phyloP scores from a whole-genome alignment of 2,113 vertebrate species.

The Phalacrocorax pelagicus region DNA sequence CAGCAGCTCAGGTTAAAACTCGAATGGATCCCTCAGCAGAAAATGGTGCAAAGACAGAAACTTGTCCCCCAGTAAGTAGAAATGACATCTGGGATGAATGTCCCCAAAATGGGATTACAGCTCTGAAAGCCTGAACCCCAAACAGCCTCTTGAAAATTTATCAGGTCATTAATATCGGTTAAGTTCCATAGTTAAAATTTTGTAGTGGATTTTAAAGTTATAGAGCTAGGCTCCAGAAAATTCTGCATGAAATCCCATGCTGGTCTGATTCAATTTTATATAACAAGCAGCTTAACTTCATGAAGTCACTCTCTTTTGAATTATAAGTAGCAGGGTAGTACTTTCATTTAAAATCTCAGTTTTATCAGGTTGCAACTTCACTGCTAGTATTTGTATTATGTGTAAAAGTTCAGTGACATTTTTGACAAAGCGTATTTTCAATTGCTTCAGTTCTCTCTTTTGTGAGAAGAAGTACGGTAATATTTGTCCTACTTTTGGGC shows the following conservation, averaged over 20 bases:
- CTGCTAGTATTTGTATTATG: constrained; percentile 10
- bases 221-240: background rate
- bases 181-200: background rate
- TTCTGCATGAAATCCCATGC: background rate
- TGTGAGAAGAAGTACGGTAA: background rate
- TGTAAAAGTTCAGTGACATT: constrained; percentile 5
- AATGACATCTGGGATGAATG: background rate
- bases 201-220: background rate
- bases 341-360: constrained; percentile 27
- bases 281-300: constrained; percentile 24
- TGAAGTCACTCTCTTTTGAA: background rate
- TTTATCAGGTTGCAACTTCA: constrained; percentile 13
- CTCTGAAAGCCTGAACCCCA: background rate
- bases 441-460: background rate
- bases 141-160: background rate
- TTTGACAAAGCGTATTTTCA: background rate
- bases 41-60: background rate
- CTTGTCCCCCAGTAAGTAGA: background rate
- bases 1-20: background rate
- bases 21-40: background rate
- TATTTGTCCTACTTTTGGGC: constrained; percentile 28
- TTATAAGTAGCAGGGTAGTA: constrained; percentile 23
- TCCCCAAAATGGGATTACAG: background rate
- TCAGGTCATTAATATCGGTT: background rate
- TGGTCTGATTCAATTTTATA: background rate